A percentile compares a stretch with the other conserved stretches of the same genome.
Evolutionary conservation across 2,888 invertebrate species (phyloP).

Genomic region (Strigamia transsilvanica): DNA sequence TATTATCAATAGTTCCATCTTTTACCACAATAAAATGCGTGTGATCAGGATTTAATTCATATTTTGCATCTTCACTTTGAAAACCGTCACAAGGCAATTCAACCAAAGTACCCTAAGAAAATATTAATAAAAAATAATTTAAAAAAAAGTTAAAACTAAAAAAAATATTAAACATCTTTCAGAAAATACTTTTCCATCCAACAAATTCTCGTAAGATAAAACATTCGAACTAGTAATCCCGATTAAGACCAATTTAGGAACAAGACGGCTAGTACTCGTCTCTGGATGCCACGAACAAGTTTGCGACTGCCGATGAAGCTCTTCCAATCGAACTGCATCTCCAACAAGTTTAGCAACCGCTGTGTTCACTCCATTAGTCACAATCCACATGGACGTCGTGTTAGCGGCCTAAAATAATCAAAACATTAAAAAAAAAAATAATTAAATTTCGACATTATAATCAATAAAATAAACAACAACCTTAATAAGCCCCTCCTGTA

Average conservation of each 20-base stretch:
- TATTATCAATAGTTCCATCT: conserved; percentile 59
- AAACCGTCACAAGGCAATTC: conserved; percentile 1
- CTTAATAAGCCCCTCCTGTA: conserved; percentile 58
- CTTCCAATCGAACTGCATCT: conserved; percentile 62
- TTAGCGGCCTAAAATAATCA: conserved; percentile 61
- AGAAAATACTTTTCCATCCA: conserved; percentile 57
- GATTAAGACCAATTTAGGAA: conserved; percentile 60
- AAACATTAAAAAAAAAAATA: neutral
- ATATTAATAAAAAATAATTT: neutral
- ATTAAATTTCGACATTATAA: too few species aligned
- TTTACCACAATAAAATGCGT: conserved; percentile 63
- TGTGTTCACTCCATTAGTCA: conserved; percentile 62
- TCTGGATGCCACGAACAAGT: conserved; percentile 57
- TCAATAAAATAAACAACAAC: conserved; percentile 47
- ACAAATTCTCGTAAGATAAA: conserved; percentile 57
- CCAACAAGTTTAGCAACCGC: conserved; percentile 63
- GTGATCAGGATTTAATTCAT: conserved; percentile 63
- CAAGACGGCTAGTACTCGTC: conserved; percentile 54
- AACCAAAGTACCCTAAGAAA: neutral
- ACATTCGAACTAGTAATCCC: conserved; percentile 60
- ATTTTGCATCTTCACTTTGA: conserved; percentile 58
- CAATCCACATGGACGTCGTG: conserved; percentile 63
- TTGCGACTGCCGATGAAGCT: conserved; percentile 59
- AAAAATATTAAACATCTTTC: neutral
- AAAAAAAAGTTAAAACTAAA: neutral